A percentile compares a stretch with the other conserved stretches of the same genome.
Evolutionary conservation across 2,797 vertebrate genomes (phyloP).

Genomic region (Zenarchopterus dispar): DNA sequence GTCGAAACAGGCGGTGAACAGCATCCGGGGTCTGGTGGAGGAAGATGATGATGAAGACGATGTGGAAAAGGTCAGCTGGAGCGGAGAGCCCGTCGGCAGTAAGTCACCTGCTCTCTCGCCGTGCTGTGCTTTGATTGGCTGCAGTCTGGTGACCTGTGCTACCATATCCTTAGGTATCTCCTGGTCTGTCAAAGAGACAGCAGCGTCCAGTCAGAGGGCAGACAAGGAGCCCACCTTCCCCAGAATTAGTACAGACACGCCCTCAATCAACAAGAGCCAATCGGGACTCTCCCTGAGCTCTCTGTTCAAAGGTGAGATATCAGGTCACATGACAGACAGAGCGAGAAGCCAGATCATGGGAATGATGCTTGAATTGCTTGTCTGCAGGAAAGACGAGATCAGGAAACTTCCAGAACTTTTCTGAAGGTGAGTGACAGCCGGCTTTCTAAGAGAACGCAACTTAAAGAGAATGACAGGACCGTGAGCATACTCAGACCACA

Average conservation of each 20-base stretch:
- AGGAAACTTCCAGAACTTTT: conserved; percentile 86
- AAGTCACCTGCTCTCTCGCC: conserved; percentile 58
- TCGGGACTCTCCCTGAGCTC: conserved; percentile 91
- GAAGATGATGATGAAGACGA: conserved; percentile 85
- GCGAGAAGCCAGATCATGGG: neutral
- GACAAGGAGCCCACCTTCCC: conserved; percentile 81
- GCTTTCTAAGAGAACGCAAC: too few relatives aligned
- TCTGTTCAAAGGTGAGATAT: conserved; percentile 90
- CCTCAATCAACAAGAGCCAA: conserved; percentile 82
- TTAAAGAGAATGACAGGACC: too few relatives aligned
- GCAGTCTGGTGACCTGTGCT: neutral
- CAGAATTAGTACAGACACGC: conserved; percentile 77
- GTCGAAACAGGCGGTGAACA: conserved; percentile 92
- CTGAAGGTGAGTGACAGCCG: conserved; percentile 80
- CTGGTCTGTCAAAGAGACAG: conserved; percentile 94
- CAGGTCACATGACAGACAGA: neutral
- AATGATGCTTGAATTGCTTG: conserved; percentile 22
- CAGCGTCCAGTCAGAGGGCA: conserved; percentile 80
- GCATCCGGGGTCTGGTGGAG: conserved; percentile 85
- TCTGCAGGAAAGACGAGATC: conserved; percentile 85
- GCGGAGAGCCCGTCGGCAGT: conserved; percentile 94
- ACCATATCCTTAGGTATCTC: conserved; percentile 86
- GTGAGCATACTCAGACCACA: neutral
- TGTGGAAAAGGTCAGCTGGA: conserved; percentile 94
- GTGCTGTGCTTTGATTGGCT: conserved; percentile 29